Conservation (phyloP, 37 sponge, comb jelly and placozoan genomes). For the Ephydatia muelleri region DNA sequence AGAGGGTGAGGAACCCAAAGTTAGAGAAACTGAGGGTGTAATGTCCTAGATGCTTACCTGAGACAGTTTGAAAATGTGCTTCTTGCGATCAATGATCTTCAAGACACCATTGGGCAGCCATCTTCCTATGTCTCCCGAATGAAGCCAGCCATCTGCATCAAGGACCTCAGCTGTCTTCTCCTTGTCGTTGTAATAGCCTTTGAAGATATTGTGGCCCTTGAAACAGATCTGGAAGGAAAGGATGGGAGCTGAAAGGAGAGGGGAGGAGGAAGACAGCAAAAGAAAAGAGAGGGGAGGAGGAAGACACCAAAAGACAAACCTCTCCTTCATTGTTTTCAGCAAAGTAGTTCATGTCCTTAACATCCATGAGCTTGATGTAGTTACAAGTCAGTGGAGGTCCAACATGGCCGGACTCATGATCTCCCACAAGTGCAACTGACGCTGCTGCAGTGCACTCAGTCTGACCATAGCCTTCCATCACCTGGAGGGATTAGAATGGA, state of each 20-base stretch:
- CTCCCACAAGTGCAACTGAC: conserved; percentile 69
- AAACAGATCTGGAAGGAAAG: conserved; percentile 75
- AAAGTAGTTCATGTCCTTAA: conserved; percentile 93
- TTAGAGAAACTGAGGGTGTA: not conserved
- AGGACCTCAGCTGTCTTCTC: conserved; percentile 87
- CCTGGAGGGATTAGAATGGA: too few relatives aligned
- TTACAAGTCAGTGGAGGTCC: conserved; percentile 81
- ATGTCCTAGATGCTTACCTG: conserved; percentile 69
- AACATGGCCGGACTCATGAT: conserved; percentile 77
- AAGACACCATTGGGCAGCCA: conserved; percentile 92
- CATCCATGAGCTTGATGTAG: conserved; percentile 87
- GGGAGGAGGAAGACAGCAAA: not conserved
- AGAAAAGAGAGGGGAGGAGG: not conserved
- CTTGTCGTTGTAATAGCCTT: conserved; percentile 85
- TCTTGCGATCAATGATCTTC: conserved; percentile 93
- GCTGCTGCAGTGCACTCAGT: conserved; percentile 89
- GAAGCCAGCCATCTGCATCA: conserved; percentile 96
- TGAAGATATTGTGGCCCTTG: conserved; percentile 86
- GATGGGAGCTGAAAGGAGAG: not conserved
- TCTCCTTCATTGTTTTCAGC: conserved; percentile 89
- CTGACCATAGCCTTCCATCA: conserved; percentile 97
- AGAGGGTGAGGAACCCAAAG: too few relatives aligned
- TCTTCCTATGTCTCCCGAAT: conserved; percentile 94
- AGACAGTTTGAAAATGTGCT: conserved; percentile 94
- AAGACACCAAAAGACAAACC: too few relatives aligned